Base-by-base conservation (phyloP, 2,113 vertebrate species). In the Zosterops lateralis region DNA sequence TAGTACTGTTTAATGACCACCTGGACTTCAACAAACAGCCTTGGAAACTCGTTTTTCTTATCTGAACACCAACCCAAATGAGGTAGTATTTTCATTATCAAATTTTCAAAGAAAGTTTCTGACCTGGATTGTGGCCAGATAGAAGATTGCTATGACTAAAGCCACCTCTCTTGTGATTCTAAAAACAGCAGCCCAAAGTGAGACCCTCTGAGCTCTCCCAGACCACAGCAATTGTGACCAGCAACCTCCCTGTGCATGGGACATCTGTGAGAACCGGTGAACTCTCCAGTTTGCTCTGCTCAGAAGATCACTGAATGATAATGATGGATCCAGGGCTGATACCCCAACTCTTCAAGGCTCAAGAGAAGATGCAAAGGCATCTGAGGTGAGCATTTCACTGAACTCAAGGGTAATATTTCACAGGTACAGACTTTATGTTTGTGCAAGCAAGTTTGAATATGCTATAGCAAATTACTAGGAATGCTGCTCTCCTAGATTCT, bases 301-400 rank as follows among this genome's bases (percentile, higher is more conserved):
- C 4, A 11, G 4, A 60, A 11, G 4, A 60, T 40, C 3, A 3
- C 16, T 38, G 28, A 53, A 40, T 1, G 5, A 74, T 10, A 1
- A 9, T 0, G 0, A 19, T 16, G 16, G 28, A 40, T 40, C 3
- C 28, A 17, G 45, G 19, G 8, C 53, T 67, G 18, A 38, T n/a
- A 17, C 3, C 16, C 32, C 24, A n/a, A 6, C 10, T 53, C 14
- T 17, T 26, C 2, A 1, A 74, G 38, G 20, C 24, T 82, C 38
- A 47, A 10, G 70, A 75, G 40, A 61, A 61, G 54, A 47, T 34
- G 17, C 5, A 67, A 75, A 75, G 47, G 11, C 40, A 47, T 34
- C 61, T 53, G 47, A 75, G 67, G 12, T 28, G 32, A 80, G 17
- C 8, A 47, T 12, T 54, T 60, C 14, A 13, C 40, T 61, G 34